Conservation (phyloP, 1,140 invertebrate species). For the Mamestra configurata region DNA sequence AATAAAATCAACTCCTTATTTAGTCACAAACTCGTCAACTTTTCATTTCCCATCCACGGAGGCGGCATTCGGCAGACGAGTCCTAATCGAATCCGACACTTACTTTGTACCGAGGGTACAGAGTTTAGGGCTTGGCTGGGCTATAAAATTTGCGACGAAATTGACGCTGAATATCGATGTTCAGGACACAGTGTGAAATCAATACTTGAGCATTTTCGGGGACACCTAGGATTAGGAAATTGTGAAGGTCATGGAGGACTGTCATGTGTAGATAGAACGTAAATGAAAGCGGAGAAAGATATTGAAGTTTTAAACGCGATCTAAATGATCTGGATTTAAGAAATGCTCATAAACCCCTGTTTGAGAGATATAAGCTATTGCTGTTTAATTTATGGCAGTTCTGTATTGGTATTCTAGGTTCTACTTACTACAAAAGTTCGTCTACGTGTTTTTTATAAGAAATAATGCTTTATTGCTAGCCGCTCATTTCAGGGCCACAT, state of each 20-base stretch:
- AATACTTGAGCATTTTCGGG: background rate
- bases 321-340: too few relatives aligned
- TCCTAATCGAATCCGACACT: conserved; percentile 26
- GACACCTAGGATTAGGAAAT: background rate
- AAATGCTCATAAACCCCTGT: too few relatives aligned
- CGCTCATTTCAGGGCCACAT: background rate
- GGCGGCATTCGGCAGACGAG: background rate
- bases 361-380: too few relatives aligned
- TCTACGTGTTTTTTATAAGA: background rate
- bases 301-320: background rate
- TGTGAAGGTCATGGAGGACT: background rate
- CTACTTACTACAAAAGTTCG: too few relatives aligned
- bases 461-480: too few relatives aligned
- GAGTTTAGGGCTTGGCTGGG: background rate
- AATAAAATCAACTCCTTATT: background rate
- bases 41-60: background rate
- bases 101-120: background rate
- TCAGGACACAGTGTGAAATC: conserved; percentile 8
- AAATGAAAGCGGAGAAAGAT: background rate
- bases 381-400: too few relatives aligned
- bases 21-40: background rate
- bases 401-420: too few relatives aligned
- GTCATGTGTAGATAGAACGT: too few relatives aligned
- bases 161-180: background rate
- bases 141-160: conserved; percentile 1